Percentiles rank a stretch among this genome's conserved stretches.
These are phyloP conservation scores for Cheilosia pagana DNA, from an alignment of 2,888 invertebrate species.

Conservation along the genomic window DNA sequence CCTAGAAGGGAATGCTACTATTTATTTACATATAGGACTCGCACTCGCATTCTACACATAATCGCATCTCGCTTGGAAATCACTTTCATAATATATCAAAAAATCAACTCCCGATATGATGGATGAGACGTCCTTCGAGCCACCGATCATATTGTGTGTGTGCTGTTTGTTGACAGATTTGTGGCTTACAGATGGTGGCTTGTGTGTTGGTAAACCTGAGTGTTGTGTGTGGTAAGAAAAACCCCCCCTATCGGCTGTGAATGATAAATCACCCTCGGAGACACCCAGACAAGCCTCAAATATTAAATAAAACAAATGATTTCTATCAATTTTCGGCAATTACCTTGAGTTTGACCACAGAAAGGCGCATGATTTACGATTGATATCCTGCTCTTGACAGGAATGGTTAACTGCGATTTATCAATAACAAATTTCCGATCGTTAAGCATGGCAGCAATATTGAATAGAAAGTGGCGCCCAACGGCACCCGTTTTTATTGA, in stretches of 20 bases:
- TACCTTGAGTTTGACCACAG: neutral
- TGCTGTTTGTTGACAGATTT: conserved; percentile 52
- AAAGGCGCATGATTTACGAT: conserved; percentile 6
- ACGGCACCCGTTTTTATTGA: neutral
- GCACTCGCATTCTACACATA: no score
- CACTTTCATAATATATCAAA: conserved; percentile 28
- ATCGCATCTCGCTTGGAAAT: conserved; percentile 4
- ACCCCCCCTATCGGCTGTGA: conserved; percentile 1
- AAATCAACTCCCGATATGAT: conserved; percentile 47
- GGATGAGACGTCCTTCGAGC: conserved; percentile 35
- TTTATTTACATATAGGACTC: no score
- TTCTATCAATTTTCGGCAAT: conserved; percentile 27
- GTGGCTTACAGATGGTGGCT: conserved; percentile 19
- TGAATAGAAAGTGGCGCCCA: conserved; percentile 25
- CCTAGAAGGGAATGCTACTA: neutral
- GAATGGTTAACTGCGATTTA: neutral
- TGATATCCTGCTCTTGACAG: conserved; percentile 9
- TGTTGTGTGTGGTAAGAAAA: conserved; percentile 8
- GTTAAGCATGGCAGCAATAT: neutral
- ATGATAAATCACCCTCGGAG: conserved; percentile 57
- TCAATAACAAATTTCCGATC: neutral
- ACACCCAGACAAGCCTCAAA: neutral
- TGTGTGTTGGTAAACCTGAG: neutral
- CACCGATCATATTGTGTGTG: conserved; percentile 31
- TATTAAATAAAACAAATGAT: conserved; percentile 37